Percentiles rank a stretch among this genome's conserved stretches.
phyloP scores from a whole-genome alignment of 2,888 invertebrate genomes.

The Timema cristinae region DNA sequence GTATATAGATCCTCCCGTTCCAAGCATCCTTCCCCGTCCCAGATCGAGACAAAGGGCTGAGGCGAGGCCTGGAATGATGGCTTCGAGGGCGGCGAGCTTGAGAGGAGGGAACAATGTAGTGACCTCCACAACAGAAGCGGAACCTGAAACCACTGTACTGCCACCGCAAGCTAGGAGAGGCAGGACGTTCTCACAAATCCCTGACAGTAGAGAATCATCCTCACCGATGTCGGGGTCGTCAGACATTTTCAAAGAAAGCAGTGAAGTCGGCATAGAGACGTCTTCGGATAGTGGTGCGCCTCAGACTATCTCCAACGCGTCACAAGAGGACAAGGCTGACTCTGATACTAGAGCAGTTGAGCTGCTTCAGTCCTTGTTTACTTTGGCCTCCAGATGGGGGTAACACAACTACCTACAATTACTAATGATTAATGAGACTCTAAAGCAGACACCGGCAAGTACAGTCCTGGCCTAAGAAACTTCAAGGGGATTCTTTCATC shows the following conservation, averaged over 20 bases:
- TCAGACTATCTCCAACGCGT: conserved; percentile 35
- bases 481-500: no score
- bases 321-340: conserved; percentile 38
- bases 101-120: conserved; percentile 20
- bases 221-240: not conserved
- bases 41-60: not conserved
- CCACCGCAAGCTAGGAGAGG: conserved; percentile 27
- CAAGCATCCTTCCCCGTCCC: not conserved
- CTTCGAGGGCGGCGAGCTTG: not conserved
- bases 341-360: conserved; percentile 67
- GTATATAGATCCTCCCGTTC: conserved; percentile 31
- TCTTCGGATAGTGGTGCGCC: conserved; percentile 32
- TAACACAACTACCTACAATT: no score
- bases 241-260: no score
- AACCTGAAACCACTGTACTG: conserved; percentile 28
- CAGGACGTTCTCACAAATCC: conserved; percentile 31
- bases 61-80: no score
- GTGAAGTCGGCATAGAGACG: no score
- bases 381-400: conserved; percentile 73
- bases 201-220: not conserved
- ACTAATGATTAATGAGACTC: no score
- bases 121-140: conserved; percentile 22
- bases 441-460: no score
- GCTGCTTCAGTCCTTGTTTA: conserved; percentile 76
- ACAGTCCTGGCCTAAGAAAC: no score